Percentiles rank a stretch among this genome's conserved stretches.
These are phyloP conservation scores for Borostomias antarcticus DNA, from an alignment of 2,797 vertebrate species.

Conservation along the genomic window DNA sequence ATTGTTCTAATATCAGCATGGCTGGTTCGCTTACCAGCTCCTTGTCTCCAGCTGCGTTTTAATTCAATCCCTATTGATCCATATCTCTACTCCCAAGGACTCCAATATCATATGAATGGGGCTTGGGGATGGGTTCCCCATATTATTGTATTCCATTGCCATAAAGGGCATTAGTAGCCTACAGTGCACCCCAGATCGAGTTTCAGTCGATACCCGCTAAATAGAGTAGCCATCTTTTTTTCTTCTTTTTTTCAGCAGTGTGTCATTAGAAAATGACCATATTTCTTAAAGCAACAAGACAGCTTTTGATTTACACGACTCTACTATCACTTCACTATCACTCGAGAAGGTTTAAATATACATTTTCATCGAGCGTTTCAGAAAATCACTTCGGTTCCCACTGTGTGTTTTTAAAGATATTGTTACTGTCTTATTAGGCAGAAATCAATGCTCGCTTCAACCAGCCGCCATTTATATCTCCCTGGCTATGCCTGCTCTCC, in stretches of 20 bases:
- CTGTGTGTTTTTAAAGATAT: slow-evolving; percentile 60
- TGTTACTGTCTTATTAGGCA: slow-evolving; percentile 64
- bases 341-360: slow-evolving; percentile 11
- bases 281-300: slow-evolving; percentile 51
- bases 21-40: slow-evolving; percentile 55
- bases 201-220: slow-evolving; percentile 75
- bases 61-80: slow-evolving; percentile 78
- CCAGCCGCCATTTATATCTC: slow-evolving; percentile 54
- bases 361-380: background rate
- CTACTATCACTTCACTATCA: slow-evolving; percentile 11
- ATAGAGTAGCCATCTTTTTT: slow-evolving; percentile 53
- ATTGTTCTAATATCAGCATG: slow-evolving; percentile 52
- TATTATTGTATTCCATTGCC: slow-evolving; percentile 77
- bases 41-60: slow-evolving; percentile 74
- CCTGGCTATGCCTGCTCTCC: slow-evolving; percentile 18
- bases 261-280: slow-evolving; percentile 51
- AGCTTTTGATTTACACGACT: slow-evolving; percentile 22
- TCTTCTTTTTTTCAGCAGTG: slow-evolving; percentile 17
- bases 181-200: slow-evolving; percentile 74
- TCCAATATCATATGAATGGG: slow-evolving; percentile 78
- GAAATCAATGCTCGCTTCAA: slow-evolving; percentile 64
- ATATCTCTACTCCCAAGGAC: slow-evolving; percentile 78
- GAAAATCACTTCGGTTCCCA: background rate
- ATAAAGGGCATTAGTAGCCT: slow-evolving; percentile 79
- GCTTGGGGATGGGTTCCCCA: slow-evolving; percentile 64